Evolutionary conservation across 53 echinoderm and acorn worm genomes (phyloP).

Genomic region (Stichopus horrens): DNA sequence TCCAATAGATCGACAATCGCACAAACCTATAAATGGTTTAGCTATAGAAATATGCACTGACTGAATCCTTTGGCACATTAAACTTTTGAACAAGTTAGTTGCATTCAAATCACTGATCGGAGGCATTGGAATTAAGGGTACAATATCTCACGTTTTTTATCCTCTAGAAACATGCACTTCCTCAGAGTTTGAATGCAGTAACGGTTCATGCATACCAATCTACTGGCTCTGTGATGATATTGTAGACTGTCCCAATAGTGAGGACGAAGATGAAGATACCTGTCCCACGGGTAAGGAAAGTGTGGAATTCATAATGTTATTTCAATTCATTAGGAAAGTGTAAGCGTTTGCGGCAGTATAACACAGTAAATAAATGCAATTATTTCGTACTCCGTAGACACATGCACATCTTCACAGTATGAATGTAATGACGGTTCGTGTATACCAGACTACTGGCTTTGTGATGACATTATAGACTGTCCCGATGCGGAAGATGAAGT

Average conservation of each 20-base stretch:
- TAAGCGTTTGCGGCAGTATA: too few relatives aligned
- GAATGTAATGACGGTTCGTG: neutral
- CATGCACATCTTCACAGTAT: neutral
- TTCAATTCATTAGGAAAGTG: too few relatives aligned
- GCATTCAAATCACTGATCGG: too few relatives aligned
- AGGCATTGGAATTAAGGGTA: too few relatives aligned
- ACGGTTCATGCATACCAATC: slow-evolving; percentile 39
- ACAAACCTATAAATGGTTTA: too few relatives aligned
- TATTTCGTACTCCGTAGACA: neutral
- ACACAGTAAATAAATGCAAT: too few relatives aligned
- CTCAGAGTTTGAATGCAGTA: slow-evolving; percentile 1
- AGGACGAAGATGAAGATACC: slow-evolving; percentile 12
- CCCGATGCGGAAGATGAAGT: neutral
- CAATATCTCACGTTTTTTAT: neutral
- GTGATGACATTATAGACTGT: neutral
- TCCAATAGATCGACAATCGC: too few relatives aligned
- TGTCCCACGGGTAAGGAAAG: neutral
- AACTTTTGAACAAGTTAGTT: too few relatives aligned
- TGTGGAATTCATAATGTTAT: too few relatives aligned
- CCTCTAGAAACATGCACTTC: neutral
- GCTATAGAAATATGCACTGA: too few relatives aligned
- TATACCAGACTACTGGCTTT: neutral
- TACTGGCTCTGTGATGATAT: too few relatives aligned
- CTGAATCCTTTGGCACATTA: too few relatives aligned
- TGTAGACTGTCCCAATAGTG: neutral